A percentile compares a stretch with the other conserved stretches of the same genome.
phyloP scores from a whole-genome alignment of 2,113 vertebrate genomes.

The Zosterops pallidus region DNA sequence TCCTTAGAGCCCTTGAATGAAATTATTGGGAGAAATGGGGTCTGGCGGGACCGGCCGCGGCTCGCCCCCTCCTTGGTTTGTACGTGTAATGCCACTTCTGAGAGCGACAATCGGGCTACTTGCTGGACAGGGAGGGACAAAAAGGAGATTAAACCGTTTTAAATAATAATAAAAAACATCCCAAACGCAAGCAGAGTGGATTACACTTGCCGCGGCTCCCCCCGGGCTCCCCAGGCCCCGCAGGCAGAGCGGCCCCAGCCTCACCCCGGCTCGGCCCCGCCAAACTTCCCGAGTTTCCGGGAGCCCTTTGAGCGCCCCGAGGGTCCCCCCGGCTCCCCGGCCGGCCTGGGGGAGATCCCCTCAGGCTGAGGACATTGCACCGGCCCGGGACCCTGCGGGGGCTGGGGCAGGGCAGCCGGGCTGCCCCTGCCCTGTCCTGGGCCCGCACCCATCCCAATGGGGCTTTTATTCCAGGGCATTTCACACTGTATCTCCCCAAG shows the following conservation, averaged over 20 bases:
- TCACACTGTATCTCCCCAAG: not conserved
- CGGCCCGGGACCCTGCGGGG: not conserved
- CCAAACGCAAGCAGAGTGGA: slow-evolving; percentile 53
- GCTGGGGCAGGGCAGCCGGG: not conserved
- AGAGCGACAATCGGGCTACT: slow-evolving; percentile 70
- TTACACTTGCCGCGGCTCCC: slow-evolving; percentile 37
- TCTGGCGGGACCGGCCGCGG: slow-evolving; percentile 60
- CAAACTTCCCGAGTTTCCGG: not conserved
- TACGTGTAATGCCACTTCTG: slow-evolving; percentile 75
- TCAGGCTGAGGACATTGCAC: not conserved
- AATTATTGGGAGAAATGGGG: slow-evolving; percentile 76
- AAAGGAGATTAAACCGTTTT: slow-evolving; percentile 74
- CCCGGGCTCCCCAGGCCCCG: not conserved
- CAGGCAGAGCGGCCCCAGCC: not conserved
- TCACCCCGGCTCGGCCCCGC: not conserved
- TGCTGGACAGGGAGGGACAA: slow-evolving; percentile 70
- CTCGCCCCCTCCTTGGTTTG: slow-evolving; percentile 60
- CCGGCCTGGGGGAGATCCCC: not conserved
- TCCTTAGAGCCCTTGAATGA: slow-evolving; percentile 76
- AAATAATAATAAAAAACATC: slow-evolving; percentile 68
- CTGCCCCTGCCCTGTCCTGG: not conserved
- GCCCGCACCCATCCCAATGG: accelerated
- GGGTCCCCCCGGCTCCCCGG: not conserved
- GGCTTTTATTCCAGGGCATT: not conserved
- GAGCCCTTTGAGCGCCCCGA: not conserved